Percentiles rank a stretch among this genome's conserved stretches.
phyloP scores from a whole-genome alignment of 1,140 invertebrate genomes.

The Drosophila subpulchrella region DNA sequence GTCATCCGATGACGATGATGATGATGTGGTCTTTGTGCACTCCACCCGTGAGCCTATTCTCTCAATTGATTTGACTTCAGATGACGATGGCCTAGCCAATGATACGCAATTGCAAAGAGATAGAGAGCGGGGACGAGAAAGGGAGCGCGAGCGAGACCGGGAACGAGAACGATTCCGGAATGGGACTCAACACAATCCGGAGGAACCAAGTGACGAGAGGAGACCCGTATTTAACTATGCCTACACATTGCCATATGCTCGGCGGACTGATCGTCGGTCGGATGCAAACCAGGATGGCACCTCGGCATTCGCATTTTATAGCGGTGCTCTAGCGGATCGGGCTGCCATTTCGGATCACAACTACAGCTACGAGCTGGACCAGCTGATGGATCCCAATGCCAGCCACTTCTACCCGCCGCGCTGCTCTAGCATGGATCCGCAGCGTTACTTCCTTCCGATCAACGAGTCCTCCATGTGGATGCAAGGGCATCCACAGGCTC shows the following conservation, averaged over 20 bases:
- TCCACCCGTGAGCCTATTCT: slow-evolving; percentile 80
- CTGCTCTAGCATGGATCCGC: slow-evolving; percentile 62
- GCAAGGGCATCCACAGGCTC: slow-evolving; percentile 21
- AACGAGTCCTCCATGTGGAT: slow-evolving; percentile 60
- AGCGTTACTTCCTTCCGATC: slow-evolving; percentile 68
- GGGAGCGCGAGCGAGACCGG: slow-evolving; percentile 1
- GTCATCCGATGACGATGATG: slow-evolving; percentile 89
- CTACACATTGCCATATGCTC: slow-evolving; percentile 33
- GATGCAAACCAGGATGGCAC: slow-evolving; percentile 47
- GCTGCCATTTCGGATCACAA: slow-evolving; percentile 64
- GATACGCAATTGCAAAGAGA: slow-evolving; percentile 8
- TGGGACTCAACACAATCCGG: not conserved
- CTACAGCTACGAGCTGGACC: slow-evolving; percentile 61
- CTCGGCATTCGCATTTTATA: slow-evolving; percentile 67
- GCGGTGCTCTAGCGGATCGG: slow-evolving; percentile 62
- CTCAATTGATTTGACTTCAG: slow-evolving; percentile 79
- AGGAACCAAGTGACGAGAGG: slow-evolving; percentile 14
- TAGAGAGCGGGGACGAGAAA: not conserved
- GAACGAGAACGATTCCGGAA: not conserved
- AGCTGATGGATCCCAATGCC: slow-evolving; percentile 34
- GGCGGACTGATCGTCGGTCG: slow-evolving; percentile 18
- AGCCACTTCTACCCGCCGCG: slow-evolving; percentile 38
- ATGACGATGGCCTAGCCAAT: slow-evolving; percentile 64
- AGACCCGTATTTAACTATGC: slow-evolving; percentile 29
- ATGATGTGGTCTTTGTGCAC: slow-evolving; percentile 85